Conservation (phyloP, 2,888 invertebrate species). For the Phyllotreta striolata region DNA sequence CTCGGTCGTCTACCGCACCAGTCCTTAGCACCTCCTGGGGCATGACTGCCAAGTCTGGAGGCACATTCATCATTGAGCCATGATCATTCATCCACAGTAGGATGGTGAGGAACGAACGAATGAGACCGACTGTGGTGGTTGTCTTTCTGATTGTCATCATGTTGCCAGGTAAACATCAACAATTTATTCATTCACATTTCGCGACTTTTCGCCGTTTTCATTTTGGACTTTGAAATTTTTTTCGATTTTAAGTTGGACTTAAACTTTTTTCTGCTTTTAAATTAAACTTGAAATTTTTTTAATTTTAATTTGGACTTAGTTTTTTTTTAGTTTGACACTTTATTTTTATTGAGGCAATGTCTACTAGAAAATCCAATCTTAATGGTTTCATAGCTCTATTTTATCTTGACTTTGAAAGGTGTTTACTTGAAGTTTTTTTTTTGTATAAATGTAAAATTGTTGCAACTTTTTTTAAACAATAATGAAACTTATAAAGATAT, state of each 20-base stretch:
- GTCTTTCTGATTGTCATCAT: constrained; percentile 58
- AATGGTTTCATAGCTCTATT: too few species aligned
- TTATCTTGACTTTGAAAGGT: too few species aligned
- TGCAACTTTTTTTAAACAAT: too few species aligned
- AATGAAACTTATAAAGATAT: background rate
- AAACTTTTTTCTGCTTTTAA: background rate
- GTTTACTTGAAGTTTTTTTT: too few species aligned
- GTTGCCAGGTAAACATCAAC: constrained; percentile 57
- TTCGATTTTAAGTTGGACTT: constrained; percentile 1
- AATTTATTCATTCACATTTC: constrained; percentile 6
- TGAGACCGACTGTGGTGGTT: constrained; percentile 58
- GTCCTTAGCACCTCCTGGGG: constrained; percentile 51
- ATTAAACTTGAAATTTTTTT: constrained; percentile 6
- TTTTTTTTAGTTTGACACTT: background rate
- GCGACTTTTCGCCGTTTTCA: background rate
- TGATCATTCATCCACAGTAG: constrained; percentile 57
- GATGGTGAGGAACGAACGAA: constrained; percentile 57
- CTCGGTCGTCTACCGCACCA: constrained; percentile 37
- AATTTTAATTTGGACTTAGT: constrained; percentile 4
- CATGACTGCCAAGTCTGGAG: constrained; percentile 60
- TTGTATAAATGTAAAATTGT: too few species aligned
- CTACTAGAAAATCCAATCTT: too few species aligned
- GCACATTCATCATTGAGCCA: constrained; percentile 54
- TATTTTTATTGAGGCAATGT: too few species aligned
- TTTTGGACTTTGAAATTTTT: constrained; percentile 1